Percentiles rank a stretch among this genome's conserved stretches.
These are phyloP conservation scores for Centropus bengalensis DNA, from an alignment of 2,113 vertebrate species.

Conservation along the genomic window DNA sequence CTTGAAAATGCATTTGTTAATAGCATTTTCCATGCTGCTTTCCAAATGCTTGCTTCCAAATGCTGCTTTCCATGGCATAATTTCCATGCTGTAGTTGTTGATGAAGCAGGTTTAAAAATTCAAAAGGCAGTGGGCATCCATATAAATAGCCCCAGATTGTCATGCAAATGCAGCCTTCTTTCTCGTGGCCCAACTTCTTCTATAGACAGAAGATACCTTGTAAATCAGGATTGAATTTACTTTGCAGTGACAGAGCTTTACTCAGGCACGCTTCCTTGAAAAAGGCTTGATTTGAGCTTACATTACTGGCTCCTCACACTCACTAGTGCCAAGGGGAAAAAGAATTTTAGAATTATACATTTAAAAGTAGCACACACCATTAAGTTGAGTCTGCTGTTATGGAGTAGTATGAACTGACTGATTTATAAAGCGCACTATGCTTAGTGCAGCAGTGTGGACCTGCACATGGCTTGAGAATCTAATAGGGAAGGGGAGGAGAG, in stretches of 20 bases:
- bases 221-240: not conserved
- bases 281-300: not conserved
- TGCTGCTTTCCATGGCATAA: accelerated
- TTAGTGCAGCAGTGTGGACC: constrained; percentile 35
- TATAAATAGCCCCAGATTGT: not conserved
- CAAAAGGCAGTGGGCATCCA: not conserved
- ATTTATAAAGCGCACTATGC: constrained; percentile 35
- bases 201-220: not conserved
- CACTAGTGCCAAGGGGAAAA: not conserved
- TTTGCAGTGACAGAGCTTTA: not conserved
- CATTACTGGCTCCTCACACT: not conserved
- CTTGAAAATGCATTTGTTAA: not conserved
- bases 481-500: constrained; percentile 40
- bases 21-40: no score
- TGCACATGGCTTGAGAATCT: constrained; percentile 34
- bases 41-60: no score
- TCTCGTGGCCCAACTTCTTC: not conserved
- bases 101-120: not conserved
- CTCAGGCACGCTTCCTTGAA: not conserved
- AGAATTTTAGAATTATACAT: constrained; percentile 22
- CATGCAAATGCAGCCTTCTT: not conserved
- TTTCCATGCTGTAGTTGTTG: not conserved
- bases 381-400: constrained; percentile 36
- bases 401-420: constrained; percentile 23
- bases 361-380: constrained; percentile 37